Percentiles rank a stretch among this genome's conserved stretches.
These are phyloP conservation scores for Pontoporia blainvillei DNA, from an alignment of 2,113 vertebrate species.

Conservation along the genomic window DNA sequence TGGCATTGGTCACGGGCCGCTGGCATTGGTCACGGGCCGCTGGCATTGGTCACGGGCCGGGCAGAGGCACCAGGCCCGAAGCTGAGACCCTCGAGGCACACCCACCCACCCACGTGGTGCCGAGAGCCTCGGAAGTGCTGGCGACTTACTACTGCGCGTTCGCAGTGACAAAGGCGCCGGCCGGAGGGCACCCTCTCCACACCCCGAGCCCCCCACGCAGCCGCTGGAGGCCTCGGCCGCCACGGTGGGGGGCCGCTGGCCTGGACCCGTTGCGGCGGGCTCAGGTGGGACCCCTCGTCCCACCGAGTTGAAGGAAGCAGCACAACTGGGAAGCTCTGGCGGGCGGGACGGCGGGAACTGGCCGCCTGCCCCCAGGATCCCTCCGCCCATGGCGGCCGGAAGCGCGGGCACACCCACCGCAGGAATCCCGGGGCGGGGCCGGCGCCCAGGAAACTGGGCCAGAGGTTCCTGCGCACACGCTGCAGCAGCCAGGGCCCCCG, in stretches of 20 bases:
- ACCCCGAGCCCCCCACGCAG: rapidly evolving
- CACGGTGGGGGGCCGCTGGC: rapidly evolving
- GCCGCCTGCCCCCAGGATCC: not conserved
- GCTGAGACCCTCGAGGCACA: rapidly evolving
- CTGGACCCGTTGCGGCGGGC: rapidly evolving
- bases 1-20: too few species aligned
- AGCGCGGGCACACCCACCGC: conserved; percentile 49
- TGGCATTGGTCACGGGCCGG: rapidly evolving
- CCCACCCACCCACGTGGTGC: rapidly evolving
- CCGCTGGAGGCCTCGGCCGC: rapidly evolving
- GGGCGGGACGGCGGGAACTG: not conserved
- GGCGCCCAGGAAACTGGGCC: conserved; percentile 57
- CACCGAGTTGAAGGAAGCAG: rapidly evolving
- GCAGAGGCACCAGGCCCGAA: not conserved
- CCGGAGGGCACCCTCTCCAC: rapidly evolving
- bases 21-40: rapidly evolving
- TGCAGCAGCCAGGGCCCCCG: not conserved
- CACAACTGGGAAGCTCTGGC: rapidly evolving
- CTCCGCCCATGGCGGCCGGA: conserved; percentile 14
- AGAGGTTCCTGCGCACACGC: not conserved
- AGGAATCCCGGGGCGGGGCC: conserved; percentile 60
- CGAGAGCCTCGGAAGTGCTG: rapidly evolving
- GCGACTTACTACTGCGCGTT: rapidly evolving
- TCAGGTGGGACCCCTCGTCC: not conserved
- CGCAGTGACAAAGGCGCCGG: not conserved